Conservation (phyloP, 2,113 vertebrate species). For the Pampusana beccarii region DNA sequence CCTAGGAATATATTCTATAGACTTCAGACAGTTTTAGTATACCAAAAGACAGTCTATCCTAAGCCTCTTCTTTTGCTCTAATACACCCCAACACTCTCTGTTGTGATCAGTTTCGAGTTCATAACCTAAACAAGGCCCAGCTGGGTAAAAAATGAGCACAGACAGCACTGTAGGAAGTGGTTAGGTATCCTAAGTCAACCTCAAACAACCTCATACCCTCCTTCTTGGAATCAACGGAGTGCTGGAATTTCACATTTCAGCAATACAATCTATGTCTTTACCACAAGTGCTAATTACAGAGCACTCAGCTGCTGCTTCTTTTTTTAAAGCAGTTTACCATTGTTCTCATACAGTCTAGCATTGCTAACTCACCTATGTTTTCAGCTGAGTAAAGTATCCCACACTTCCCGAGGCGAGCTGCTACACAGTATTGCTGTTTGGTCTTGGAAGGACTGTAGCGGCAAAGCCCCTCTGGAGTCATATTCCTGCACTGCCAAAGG, state of each 20-base stretch:
- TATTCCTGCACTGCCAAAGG: neutral
- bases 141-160: conserved; percentile 15
- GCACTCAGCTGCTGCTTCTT: neutral
- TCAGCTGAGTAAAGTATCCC: conserved; percentile 24
- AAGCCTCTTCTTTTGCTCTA: neutral
- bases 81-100: neutral
- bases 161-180: conserved; percentile 14
- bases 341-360: neutral
- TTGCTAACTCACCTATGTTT: conserved; percentile 34
- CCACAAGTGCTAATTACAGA: neutral
- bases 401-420: neutral
- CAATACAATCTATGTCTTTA: neutral
- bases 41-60: neutral
- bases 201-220: neutral
- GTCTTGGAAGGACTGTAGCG: neutral
- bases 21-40: neutral
- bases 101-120: neutral
- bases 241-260: conserved; percentile 26
- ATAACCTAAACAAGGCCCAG: neutral
- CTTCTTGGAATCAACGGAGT: neutral
- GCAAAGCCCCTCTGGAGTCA: neutral
- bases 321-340: neutral
- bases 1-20: neutral
- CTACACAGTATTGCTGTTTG: neutral
- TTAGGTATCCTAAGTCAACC: neutral